Conservation (phyloP, 1,140 invertebrate genomes). For the Eulimnadia texana region DNA sequence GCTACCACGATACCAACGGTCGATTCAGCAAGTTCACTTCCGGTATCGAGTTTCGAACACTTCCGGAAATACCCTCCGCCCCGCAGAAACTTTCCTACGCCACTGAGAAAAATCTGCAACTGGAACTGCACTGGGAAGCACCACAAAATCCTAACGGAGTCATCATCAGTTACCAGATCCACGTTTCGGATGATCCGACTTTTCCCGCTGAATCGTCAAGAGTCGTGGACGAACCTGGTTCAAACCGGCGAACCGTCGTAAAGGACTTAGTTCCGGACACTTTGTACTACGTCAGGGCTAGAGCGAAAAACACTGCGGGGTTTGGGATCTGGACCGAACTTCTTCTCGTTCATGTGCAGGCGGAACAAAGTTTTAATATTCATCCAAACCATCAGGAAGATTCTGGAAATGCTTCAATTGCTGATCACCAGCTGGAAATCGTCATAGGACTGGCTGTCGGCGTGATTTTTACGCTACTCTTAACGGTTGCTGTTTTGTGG, state of each 20-base stretch:
- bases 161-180: constrained; percentile 33
- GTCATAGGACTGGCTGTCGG: constrained; percentile 22
- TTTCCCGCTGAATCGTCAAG: constrained; percentile 30
- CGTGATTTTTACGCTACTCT: constrained; percentile 19
- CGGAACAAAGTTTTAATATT: neutral
- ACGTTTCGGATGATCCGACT: constrained; percentile 29
- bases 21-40: constrained; percentile 10
- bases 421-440: constrained; percentile 15
- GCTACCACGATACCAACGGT: neutral
- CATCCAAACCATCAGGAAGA: neutral
- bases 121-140: constrained; percentile 36
- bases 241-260: constrained; percentile 1
- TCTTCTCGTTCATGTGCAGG: neutral
- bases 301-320: constrained; percentile 37
- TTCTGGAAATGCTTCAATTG: neutral
- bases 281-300: constrained; percentile 37
- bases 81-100: constrained; percentile 36
- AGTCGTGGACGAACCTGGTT: constrained; percentile 2
- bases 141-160: constrained; percentile 33
- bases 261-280: constrained; percentile 30
- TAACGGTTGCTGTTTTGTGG: constrained; percentile 19
- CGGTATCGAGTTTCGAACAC: neutral
- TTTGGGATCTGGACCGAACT: constrained; percentile 27
- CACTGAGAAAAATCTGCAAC: constrained; percentile 25
- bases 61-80: constrained; percentile 28